phyloP scores from a whole-genome alignment of 2,797 vertebrate species.

The Neosilurus hyrtlii region DNA sequence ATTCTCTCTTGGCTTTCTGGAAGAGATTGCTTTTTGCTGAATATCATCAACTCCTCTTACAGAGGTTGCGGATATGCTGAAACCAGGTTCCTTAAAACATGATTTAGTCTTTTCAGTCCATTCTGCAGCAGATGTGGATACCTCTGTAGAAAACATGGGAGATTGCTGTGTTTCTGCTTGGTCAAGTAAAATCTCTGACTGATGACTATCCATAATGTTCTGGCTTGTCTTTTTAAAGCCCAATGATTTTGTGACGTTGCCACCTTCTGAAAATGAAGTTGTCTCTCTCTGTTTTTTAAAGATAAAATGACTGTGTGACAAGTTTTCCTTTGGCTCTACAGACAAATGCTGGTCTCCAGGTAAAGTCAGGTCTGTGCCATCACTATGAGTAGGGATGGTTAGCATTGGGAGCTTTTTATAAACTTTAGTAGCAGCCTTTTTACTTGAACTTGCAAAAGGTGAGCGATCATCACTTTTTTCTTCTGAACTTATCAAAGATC shows the following conservation, averaged over 20 bases:
- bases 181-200: background rate
- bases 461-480: background rate
- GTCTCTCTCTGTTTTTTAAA: background rate
- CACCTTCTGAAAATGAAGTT: background rate
- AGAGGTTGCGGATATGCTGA: background rate
- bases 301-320: background rate
- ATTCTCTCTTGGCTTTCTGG: background rate
- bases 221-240: background rate
- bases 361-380: background rate
- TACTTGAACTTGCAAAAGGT: background rate
- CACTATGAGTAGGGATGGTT: background rate
- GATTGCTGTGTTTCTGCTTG: background rate
- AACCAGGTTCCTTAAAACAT: background rate
- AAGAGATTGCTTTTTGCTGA: background rate
- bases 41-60: constrained; percentile 5
- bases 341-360: background rate
- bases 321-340: background rate
- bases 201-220: background rate
- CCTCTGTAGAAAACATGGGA: background rate
- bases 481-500: constrained; percentile 3
- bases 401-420: background rate
- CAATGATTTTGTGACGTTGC: background rate
- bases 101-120: background rate
- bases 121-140: background rate
- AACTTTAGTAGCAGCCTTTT: background rate